Evolutionary conservation across 2,797 vertebrate species (phyloP), one percentile per base, ranked within the genome.

Genomic region (Helicolenus hilgendorfi): DNA sequence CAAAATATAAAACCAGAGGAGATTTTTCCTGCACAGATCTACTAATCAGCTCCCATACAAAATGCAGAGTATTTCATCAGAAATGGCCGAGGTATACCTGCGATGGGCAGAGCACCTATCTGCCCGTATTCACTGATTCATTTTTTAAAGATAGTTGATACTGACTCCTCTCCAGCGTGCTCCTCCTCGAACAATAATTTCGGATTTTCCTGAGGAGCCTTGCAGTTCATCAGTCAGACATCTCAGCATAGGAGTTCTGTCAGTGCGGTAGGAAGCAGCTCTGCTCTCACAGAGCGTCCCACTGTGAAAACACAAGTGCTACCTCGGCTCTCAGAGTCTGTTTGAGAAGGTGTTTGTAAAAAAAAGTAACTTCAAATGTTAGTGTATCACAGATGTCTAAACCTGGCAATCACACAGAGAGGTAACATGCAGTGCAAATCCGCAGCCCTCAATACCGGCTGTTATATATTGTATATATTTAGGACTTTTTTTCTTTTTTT

Each of bases 171-270:
- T 84, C 36, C 62, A 73, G 73, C 69, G 5, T 27, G 56, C 77
- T 77, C 73, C 67, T 62, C 72, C 73, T 82, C 45, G 56, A 81
- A 72, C 84, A 49, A 72, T 73, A 49, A 72, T 73, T 77, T 77
- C 53, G 22, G 63, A 81, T 90, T 88, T 89, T 84, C 63, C 71
- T 2, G 74, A 69, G 79, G 55, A 88, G 80, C 35, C 62, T 59
- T 26, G 27, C 79, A 83, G 73, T 65, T 91, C 83, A 56, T 91
- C 83, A 56, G 4, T 79, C 70, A 91, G 76, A 83, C 75, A 78
- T 82, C 72, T 84, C 56, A 2, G 72, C 49, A 14, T 22, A 45
- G 6, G 1, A 79, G 59, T 29, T 77, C 20, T 73, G 63, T 81
- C 79, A 81, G 76, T 69, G 63, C 45, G 55, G 67, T 49, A 81